phyloP scores from a whole-genome alignment of 2,888 invertebrate genomes.

The Taphrorychus bicolor region DNA sequence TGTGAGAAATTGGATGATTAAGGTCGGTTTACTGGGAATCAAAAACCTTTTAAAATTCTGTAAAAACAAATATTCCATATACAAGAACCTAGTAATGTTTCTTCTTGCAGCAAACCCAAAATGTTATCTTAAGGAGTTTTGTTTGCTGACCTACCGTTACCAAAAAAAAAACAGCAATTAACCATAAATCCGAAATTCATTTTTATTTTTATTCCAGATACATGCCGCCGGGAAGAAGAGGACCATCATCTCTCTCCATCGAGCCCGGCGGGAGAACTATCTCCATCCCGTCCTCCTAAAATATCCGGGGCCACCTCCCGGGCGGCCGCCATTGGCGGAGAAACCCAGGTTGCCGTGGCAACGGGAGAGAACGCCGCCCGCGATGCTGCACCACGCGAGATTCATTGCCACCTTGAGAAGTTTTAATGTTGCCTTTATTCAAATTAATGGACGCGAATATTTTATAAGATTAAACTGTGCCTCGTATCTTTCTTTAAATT shows the following conservation, averaged over 20 bases:
- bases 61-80: no score
- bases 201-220: not conserved
- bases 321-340: conserved; percentile 58
- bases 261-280: conserved; percentile 28
- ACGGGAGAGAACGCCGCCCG: conserved; percentile 58
- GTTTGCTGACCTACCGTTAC: no score
- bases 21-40: no score
- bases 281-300: conserved; percentile 52
- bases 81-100: no score
- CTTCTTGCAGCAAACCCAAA: no score
- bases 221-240: no score
- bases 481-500: conserved; percentile 56
- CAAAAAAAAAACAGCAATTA: no score
- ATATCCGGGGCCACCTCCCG: conserved; percentile 58
- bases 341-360: conserved; percentile 57
- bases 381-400: conserved; percentile 55
- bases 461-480: conserved; percentile 58
- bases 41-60: no score
- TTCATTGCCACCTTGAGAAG: conserved; percentile 62
- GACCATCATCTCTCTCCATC: not conserved
- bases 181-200: no score
- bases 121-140: no score
- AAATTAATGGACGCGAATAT: conserved; percentile 60
- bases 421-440: conserved; percentile 62
- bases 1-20: no score